Base-by-base conservation (phyloP, 30 jellyfish, hydroid and myxozoan species). In the Haliclystus octoradiatus region DNA sequence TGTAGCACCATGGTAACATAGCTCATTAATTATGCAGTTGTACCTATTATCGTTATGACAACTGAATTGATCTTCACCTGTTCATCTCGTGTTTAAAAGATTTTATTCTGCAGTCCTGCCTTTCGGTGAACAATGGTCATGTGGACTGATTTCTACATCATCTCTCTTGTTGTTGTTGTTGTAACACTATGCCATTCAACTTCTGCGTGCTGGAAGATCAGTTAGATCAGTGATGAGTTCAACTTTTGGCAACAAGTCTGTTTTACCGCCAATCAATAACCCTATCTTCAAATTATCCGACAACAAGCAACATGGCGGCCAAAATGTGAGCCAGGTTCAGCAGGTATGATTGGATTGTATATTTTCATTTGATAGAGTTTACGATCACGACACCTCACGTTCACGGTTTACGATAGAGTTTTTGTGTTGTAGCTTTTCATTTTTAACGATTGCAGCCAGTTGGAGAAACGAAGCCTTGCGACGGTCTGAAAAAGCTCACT, bases 231-330 rank as follows among this genome's bases (percentile, higher is more conserved):
- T 9, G 57, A 40, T 19, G 57, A 40, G 9, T 9, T 5, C 14
- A 9, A 40, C 57, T 9, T 40, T 40, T 19, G 14, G 19, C 9
- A 40, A 19, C 57, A 40, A 40, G 57, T 5, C 14, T 40, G 87
- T 80, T 13, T 71, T 80, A 25, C 94, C 94, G 1, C 94, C 95
- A 1, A 77, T 84, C 24, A 84, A 84, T 72, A 84, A 84, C 50
- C 95, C 95, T 22, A 92, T 68, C 24, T 84, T 84, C 31, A 76
- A 79, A 33, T 63, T 76, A 66, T 74, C 89, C 9, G 95, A 83
- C 34, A 25, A 34, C 26, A 79, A 62, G 29, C 31, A 57, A 19
- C 80, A 70, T 14, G 57, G 76, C 0, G 68, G 70, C 0, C 35
- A 69, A 2, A 79, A 79, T 19, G 74, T 30, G 1, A 27, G 51